Percentiles rank a stretch among this genome's conserved stretches.
Conservation (phyloP, 2,113 vertebrate species). For the Pollachius pollachius region DNA sequence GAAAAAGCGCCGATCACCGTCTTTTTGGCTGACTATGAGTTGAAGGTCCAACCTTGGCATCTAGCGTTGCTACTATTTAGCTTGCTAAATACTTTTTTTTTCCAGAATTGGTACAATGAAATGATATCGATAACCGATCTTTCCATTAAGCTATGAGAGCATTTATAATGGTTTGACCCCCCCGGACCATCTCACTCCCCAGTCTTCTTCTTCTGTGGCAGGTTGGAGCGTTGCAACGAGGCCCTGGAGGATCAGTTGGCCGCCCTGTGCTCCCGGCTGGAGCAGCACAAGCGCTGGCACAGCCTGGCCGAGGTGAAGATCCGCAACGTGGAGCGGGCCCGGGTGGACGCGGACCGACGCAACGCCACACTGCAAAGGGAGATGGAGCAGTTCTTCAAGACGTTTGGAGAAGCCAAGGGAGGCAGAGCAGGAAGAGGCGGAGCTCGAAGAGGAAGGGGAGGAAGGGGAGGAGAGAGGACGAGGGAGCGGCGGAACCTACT, state of each 20-base stretch:
- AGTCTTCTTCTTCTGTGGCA: slow-evolving; percentile 30
- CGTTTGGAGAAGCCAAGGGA: slow-evolving; percentile 62
- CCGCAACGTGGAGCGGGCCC: slow-evolving; percentile 71
- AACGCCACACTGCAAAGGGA: slow-evolving; percentile 75
- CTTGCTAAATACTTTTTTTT: too few relatives aligned
- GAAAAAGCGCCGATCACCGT: too few relatives aligned
- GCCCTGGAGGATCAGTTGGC: slow-evolving; percentile 68
- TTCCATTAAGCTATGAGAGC: not conserved
- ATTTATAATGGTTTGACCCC: not conserved
- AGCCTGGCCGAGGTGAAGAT: slow-evolving; percentile 73
- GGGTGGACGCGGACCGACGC: slow-evolving; percentile 71
- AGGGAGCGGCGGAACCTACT: slow-evolving; percentile 31
- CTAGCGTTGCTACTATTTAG: too few relatives aligned
- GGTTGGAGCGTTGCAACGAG: slow-evolving; percentile 77
- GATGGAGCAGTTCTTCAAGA: slow-evolving; percentile 79
- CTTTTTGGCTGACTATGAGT: too few relatives aligned
- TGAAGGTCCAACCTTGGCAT: too few relatives aligned
- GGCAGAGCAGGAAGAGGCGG: slow-evolving; percentile 43
- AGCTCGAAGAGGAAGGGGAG: slow-evolving; percentile 3
- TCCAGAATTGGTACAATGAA: not conserved
- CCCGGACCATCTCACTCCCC: too few relatives aligned
- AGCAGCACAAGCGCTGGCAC: slow-evolving; percentile 70
- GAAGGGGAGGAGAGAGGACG: slow-evolving; percentile 42
- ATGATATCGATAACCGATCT: not conserved
- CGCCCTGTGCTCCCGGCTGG: slow-evolving; percentile 61